Evolutionary conservation across 2,888 invertebrate species (phyloP).

Genomic region (Trachelus tabidus): DNA sequence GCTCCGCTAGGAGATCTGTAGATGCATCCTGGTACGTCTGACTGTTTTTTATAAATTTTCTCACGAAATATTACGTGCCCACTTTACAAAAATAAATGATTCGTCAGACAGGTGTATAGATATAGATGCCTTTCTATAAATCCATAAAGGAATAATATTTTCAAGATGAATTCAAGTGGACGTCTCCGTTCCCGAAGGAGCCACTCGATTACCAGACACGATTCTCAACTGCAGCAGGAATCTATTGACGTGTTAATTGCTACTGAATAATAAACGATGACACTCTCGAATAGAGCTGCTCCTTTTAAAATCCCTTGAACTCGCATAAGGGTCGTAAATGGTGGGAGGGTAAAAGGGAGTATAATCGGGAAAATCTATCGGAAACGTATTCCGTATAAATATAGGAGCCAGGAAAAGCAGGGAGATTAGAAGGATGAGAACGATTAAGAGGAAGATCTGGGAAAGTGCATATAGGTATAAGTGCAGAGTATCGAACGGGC

Average conservation of each 20-base stretch:
- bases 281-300: slow-evolving; percentile 44
- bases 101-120: not conserved
- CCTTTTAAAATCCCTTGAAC: slow-evolving; percentile 51
- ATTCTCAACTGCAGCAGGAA: slow-evolving; percentile 48
- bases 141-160: not conserved
- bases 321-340: not conserved
- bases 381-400: not conserved
- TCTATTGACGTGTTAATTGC: slow-evolving; percentile 62
- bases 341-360: not conserved
- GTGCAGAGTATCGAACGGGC: not conserved
- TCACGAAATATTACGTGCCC: not conserved
- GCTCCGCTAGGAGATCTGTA: not conserved
- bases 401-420: not conserved
- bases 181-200: not conserved
- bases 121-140: not conserved
- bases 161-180: not conserved
- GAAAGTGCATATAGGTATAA: not conserved
- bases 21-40: not conserved
- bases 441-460: not conserved
- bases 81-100: not conserved
- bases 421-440: not conserved
- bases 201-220: not conserved
- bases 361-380: not conserved
- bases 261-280: slow-evolving; percentile 55
- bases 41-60: not conserved